phyloP scores from a whole-genome alignment of 2,888 invertebrate species.

The Drosophila neonasuta region DNA sequence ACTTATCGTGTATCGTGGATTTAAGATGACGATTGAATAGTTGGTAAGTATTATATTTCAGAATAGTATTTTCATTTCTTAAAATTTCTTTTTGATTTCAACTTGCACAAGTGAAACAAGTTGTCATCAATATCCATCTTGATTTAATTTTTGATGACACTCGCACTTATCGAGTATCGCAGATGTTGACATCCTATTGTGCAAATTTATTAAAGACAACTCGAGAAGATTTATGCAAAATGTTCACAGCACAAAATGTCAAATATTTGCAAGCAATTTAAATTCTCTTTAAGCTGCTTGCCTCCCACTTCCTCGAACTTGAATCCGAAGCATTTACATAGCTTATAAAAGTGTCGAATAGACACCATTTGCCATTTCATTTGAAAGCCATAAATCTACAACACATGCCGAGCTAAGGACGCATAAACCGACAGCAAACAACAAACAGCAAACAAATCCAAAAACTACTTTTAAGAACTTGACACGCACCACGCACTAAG shows the following conservation, averaged over 20 bases:
- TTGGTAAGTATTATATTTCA: too few species aligned
- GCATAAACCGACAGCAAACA: slow-evolving; percentile 35
- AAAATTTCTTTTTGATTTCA: too few species aligned
- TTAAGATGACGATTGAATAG: too few species aligned
- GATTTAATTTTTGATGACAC: neutral
- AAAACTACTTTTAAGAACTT: slow-evolving; percentile 58
- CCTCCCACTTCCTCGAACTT: neutral
- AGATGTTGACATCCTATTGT: neutral
- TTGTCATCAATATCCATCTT: neutral
- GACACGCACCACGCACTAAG: slow-evolving; percentile 32
- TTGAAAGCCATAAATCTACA: slow-evolving; percentile 63
- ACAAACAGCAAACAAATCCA: slow-evolving; percentile 52
- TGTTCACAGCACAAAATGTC: slow-evolving; percentile 35
- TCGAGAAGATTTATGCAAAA: slow-evolving; percentile 32
- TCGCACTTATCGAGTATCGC: neutral
- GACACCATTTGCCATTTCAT: slow-evolving; percentile 43
- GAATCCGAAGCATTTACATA: slow-evolving; percentile 48
- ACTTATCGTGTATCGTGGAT: too few species aligned
- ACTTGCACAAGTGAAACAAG: too few species aligned
- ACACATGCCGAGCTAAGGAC: slow-evolving; percentile 47
- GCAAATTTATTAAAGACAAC: neutral
- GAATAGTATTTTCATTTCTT: too few species aligned
- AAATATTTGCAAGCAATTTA: slow-evolving; percentile 59
- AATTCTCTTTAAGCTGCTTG: slow-evolving; percentile 54
- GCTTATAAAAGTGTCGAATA: slow-evolving; percentile 39